A percentile compares a stretch with the other conserved stretches of the same genome.
These are phyloP conservation scores for Hypselothyrea guttata DNA, from an alignment of 2,888 invertebrate species.

Conservation along the genomic window DNA sequence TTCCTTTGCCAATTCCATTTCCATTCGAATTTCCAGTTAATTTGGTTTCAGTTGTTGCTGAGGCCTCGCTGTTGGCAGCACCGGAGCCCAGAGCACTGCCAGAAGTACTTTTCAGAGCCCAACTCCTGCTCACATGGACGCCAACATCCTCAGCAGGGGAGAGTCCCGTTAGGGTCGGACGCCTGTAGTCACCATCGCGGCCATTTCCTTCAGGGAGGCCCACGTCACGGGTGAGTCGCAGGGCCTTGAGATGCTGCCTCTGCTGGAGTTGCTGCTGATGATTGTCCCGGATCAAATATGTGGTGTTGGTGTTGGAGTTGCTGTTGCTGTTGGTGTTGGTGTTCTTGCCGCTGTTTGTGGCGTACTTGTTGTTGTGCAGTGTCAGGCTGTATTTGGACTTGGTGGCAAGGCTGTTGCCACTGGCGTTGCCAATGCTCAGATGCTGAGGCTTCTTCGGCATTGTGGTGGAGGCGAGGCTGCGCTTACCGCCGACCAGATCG, in stretches of 20 bases:
- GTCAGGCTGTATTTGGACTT: slow-evolving; percentile 74
- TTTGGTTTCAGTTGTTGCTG: slow-evolving; percentile 47
- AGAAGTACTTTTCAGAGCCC: slow-evolving; percentile 9
- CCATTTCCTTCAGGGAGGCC: slow-evolving; percentile 16
- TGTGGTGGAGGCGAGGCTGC: slow-evolving; percentile 48
- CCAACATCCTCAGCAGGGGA: slow-evolving; percentile 58
- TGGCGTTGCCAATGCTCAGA: slow-evolving; percentile 50
- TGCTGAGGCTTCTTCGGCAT: slow-evolving; percentile 77
- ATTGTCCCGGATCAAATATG: slow-evolving; percentile 56
- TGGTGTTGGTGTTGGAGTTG: too few relatives aligned
- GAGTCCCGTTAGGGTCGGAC: slow-evolving; percentile 42
- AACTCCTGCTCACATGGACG: slow-evolving; percentile 49
- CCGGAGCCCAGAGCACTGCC: slow-evolving; percentile 2
- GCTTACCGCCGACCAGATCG: slow-evolving; percentile 14
- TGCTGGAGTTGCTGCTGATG: slow-evolving; percentile 57
- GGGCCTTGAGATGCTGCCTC: slow-evolving; percentile 65
- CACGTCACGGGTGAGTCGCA: slow-evolving; percentile 63
- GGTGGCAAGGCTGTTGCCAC: slow-evolving; percentile 21
- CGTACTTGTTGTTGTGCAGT: slow-evolving; percentile 66
- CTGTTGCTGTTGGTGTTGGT: slow-evolving; percentile 55
- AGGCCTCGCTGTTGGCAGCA: slow-evolving; percentile 59
- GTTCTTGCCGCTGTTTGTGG: slow-evolving; percentile 38
- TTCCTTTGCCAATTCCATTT: slow-evolving; percentile 33
- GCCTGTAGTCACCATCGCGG: slow-evolving; percentile 49
- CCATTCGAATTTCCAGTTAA: slow-evolving; percentile 35